phyloP scores from a whole-genome alignment of 2,797 vertebrate genomes.

The Phrynocephalus guinanensis region DNA sequence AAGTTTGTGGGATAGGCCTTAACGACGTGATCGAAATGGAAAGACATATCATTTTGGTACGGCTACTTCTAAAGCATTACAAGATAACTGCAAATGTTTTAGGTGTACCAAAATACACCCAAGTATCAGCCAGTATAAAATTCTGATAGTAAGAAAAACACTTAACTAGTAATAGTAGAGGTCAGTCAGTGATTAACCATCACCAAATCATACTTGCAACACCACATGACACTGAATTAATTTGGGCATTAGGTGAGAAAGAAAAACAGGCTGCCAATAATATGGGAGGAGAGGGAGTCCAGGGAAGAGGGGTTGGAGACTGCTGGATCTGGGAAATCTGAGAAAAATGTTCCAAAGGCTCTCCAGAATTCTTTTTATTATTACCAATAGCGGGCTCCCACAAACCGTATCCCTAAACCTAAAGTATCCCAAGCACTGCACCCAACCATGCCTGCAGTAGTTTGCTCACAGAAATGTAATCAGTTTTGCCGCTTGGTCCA shows the following conservation, averaged over 20 bases:
- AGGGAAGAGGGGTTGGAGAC: no score
- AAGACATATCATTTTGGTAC: not conserved
- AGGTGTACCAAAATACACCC: not conserved
- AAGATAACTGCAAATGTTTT: not conserved
- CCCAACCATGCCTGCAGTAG: no score
- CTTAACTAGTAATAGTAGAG: not conserved
- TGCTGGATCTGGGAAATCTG: no score
- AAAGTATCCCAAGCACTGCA: no score
- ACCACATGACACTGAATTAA: not conserved
- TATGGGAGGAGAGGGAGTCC: no score
- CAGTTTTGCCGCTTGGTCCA: no score
- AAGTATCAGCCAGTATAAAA: not conserved
- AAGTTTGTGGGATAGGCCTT: conserved; percentile 15
- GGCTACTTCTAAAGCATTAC: not conserved
- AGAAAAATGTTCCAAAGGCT: not conserved
- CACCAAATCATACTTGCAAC: no score
- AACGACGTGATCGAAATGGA: not conserved
- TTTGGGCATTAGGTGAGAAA: not conserved
- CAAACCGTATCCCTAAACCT: not conserved
- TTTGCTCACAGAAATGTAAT: no score
- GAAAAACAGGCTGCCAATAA: not conserved
- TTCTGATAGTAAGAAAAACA: not conserved
- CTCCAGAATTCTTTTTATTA: not conserved
- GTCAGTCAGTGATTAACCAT: not conserved
- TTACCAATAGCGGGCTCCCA: not conserved